Evolutionary conservation across 2,113 vertebrate species (phyloP).

Genomic region (Gobiocypris rarus): DNA sequence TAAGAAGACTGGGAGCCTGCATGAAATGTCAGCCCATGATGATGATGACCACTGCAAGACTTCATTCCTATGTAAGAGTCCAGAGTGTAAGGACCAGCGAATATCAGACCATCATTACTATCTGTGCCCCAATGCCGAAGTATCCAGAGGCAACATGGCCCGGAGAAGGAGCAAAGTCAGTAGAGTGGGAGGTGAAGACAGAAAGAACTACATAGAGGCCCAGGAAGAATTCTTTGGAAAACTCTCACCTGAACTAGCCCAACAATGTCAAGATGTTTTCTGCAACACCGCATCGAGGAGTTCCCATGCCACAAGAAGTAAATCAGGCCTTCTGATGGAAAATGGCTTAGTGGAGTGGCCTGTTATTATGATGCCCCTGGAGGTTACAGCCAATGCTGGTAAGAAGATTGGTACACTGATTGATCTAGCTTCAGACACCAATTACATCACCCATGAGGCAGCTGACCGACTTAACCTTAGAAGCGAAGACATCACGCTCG

Average conservation of each 20-base stretch:
- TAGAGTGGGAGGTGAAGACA: not conserved
- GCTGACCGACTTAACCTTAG: not conserved
- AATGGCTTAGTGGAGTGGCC: not conserved
- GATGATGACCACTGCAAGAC: too few species aligned
- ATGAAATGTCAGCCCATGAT: not conserved
- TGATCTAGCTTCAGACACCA: not conserved
- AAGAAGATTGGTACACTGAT: not conserved
- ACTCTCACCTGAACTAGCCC: too few species aligned
- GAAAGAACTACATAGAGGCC: not conserved
- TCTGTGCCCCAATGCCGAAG: not conserved
- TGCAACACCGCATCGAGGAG: not conserved
- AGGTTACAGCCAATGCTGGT: not conserved
- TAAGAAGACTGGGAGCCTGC: slow-evolving; percentile 32
- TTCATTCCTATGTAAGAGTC: not conserved
- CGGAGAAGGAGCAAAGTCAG: not conserved
- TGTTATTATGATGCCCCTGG: not conserved
- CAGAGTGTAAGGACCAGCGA: not conserved
- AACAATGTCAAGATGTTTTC: not conserved
- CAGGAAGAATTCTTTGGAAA: not conserved
- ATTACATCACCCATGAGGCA: not conserved
- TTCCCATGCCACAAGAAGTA: not conserved
- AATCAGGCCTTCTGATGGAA: not conserved
- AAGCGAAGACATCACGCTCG: not conserved
- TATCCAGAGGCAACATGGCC: not conserved
- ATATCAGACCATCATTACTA: not conserved